Evolutionary conservation across 2,797 vertebrate species (phyloP).

Genomic region (Tragopan temminckii): DNA sequence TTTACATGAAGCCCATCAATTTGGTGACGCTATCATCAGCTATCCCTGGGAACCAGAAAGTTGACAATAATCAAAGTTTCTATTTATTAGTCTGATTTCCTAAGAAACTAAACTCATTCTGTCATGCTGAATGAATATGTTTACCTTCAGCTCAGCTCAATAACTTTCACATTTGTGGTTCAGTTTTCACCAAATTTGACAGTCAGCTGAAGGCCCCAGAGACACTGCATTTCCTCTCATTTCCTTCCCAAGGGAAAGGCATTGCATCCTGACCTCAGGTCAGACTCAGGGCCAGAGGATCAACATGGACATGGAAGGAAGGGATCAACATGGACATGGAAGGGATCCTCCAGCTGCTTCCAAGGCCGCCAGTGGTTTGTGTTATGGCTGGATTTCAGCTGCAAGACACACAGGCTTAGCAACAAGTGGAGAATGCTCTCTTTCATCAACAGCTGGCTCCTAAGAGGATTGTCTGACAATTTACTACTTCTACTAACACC

Average conservation of each 20-base stretch:
- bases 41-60: not conserved
- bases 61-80: not conserved
- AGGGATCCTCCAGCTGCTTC: not conserved
- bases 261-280: not conserved
- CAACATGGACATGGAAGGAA: not conserved
- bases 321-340: not conserved
- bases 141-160: not conserved
- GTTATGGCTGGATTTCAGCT: not conserved
- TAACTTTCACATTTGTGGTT: not conserved
- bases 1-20: not conserved
- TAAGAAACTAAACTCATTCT: not conserved
- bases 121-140: not conserved
- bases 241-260: not conserved
- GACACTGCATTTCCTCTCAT: not conserved
- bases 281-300: not conserved
- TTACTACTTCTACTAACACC: not conserved
- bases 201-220: not conserved
- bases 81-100: not conserved
- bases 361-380: not conserved
- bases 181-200: not conserved
- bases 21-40: not conserved
- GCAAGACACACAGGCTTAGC: not conserved
- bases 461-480: not conserved
- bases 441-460: not conserved
- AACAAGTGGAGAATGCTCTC: not conserved